Evolutionary conservation across 2,113 vertebrate species (phyloP), one percentile per base, ranked within the genome.

Genomic region (Aegotheles bennettii): DNA sequence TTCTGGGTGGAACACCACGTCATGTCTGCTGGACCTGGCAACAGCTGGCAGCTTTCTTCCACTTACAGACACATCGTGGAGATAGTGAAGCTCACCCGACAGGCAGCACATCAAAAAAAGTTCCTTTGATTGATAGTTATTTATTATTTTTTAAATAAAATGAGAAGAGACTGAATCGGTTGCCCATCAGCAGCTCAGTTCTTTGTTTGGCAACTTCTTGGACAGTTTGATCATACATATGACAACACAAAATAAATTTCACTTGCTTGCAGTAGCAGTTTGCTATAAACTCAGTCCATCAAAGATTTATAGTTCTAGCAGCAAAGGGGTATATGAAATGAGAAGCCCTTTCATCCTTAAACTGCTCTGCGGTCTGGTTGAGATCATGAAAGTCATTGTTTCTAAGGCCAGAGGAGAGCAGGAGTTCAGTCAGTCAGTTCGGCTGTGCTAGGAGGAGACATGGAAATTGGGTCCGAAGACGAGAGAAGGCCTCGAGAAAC

Each of bases 131-230:
- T 77, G 59, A 65, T 13, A 91, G 75, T 45, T 90, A 77, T 95
- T 93, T 96, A 93, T 92, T 95, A 61, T 95, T 95, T 76, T 85
- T 96, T 95, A 93, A 96, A 88, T 93, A 95, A 92, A 90, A 95
- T 71, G 59, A 74, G 79, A 95, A 90, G 45, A 90, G 85, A 59
- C n/a, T 54, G 63, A 74, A 84, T 42, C 29, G 47, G 79, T 94
- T 74, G 42, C 73, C 87, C 93, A 92, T 71, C 83, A 96, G 85
- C 94, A 94, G 68, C 56, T 92, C 83, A 85, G 50, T 80, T 89
- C 65, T 81, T 74, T 71, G 77, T 86, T 73, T 86, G 88, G 83
- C 63, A 90, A 21, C 67, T 84, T 90, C 56, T 60, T 63, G 68
- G 80, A 86, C 83, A 97, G 85, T 78, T 84, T 78, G 87, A 84